A percentile compares a stretch with the other conserved stretches of the same genome.
Evolutionary conservation across 2,888 invertebrate genomes (phyloP).

Genomic region (Syritta pipiens): DNA sequence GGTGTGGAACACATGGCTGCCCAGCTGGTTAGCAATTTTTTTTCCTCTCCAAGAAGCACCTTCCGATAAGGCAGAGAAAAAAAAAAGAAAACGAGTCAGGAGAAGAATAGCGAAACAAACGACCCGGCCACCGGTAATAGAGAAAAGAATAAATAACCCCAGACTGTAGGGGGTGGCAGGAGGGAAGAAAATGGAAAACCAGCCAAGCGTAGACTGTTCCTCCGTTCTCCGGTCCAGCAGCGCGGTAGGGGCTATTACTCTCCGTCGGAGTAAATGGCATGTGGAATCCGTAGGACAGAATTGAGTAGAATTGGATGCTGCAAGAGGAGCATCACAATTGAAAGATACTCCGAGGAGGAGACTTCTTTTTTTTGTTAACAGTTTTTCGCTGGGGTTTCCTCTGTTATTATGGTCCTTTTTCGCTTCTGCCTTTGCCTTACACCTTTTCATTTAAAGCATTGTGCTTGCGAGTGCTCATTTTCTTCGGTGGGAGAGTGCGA

Average conservation of each 20-base stretch:
- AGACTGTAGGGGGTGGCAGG: conserved; percentile 16
- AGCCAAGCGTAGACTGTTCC: conserved; percentile 47
- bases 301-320: conserved; percentile 46
- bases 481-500: conserved; percentile 21
- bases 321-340: conserved; percentile 51
- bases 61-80: background rate
- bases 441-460: conserved; percentile 61
- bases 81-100: background rate
- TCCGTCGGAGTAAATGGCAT: conserved; percentile 49
- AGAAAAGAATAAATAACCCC: conserved; percentile 64
- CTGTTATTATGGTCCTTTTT: conserved; percentile 33
- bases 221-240: conserved; percentile 1
- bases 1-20: conserved; percentile 66
- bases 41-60: conserved; percentile 53
- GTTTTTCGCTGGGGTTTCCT: conserved; percentile 37
- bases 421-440: conserved; percentile 9
- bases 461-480: conserved; percentile 51
- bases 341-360: conserved; percentile 36
- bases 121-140: conserved; percentile 58
- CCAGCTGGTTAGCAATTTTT: conserved; percentile 46
- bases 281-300: conserved; percentile 50
- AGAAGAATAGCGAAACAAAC: conserved; percentile 51
- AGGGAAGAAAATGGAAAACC: conserved; percentile 54
- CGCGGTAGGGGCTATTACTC: background rate
- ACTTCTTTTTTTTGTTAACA: background rate